phyloP scores from a whole-genome alignment of 2,113 vertebrate genomes.

The Micronycteris hirsuta region DNA sequence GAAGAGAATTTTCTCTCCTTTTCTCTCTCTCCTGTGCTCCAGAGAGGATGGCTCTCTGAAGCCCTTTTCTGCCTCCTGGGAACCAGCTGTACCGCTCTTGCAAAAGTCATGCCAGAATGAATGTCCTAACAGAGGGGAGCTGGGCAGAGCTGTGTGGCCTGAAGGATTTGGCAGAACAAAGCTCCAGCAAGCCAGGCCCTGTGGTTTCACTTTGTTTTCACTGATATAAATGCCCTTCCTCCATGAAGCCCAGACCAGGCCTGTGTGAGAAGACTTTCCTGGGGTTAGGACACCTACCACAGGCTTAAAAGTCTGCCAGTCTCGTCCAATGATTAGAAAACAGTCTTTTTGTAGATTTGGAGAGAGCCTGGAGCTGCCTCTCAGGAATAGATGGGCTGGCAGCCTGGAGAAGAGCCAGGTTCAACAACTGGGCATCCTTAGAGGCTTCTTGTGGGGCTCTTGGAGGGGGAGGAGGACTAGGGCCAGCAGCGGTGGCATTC shows the following conservation, averaged over 20 bases:
- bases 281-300: neutral
- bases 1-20: neutral
- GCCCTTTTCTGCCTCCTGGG: constrained; percentile 40
- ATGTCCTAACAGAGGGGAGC: constrained; percentile 41
- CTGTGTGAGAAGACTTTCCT: neutral
- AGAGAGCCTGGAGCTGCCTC: neutral
- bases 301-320: neutral
- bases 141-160: constrained; percentile 65
- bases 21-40: neutral
- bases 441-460: neutral
- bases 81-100: constrained; percentile 36
- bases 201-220: constrained; percentile 54
- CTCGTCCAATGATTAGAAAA: neutral
- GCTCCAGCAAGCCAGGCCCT: constrained; percentile 65
- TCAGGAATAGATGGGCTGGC: neutral
- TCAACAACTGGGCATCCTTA: neutral
- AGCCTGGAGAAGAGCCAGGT: neutral
- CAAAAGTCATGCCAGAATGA: constrained; percentile 25
- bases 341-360: neutral
- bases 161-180: constrained; percentile 71
- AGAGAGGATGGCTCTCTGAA: neutral
- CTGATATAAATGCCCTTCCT: neutral
- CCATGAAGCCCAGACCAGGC: neutral
- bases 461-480: too few relatives aligned
- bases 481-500: neutral